Evolutionary conservation across 2,888 invertebrate genomes (phyloP).

Genomic region (Scaptomyza reducta): DNA sequence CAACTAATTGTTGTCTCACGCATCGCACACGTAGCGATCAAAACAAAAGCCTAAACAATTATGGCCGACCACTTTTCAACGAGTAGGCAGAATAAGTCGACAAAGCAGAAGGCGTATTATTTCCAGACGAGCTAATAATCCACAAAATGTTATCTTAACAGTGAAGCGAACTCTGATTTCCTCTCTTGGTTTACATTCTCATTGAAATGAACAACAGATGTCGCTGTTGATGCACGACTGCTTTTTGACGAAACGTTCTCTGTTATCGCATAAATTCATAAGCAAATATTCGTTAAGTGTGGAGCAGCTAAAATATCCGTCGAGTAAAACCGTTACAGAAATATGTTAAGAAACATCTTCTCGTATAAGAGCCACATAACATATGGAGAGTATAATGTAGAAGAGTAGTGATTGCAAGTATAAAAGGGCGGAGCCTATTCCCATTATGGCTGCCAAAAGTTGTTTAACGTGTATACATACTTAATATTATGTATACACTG

Average conservation of each 20-base stretch:
- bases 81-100: too few relatives aligned
- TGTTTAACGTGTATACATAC: constrained; percentile 22
- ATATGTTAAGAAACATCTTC: background rate
- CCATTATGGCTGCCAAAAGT: constrained; percentile 58
- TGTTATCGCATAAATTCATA: background rate
- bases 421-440: constrained; percentile 58
- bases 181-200: too few relatives aligned
- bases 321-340: constrained; percentile 28
- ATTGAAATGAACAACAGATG: constrained; percentile 39
- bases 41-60: too few relatives aligned
- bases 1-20: too few relatives aligned
- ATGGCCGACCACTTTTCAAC: too few relatives aligned
- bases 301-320: constrained; percentile 31
- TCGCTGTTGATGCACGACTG: constrained; percentile 9
- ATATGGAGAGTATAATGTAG: constrained; percentile 7
- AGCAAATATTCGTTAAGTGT: constrained; percentile 29
- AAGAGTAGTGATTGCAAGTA: constrained; percentile 27
- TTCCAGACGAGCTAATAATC: too few relatives aligned
- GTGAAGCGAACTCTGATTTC: too few relatives aligned
- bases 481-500: constrained; percentile 2
- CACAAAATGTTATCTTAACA: too few relatives aligned
- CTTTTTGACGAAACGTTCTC: background rate
- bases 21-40: too few relatives aligned
- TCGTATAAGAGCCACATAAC: background rate
- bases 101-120: too few relatives aligned